These are phyloP conservation scores for Crotalus helleri DNA, from an alignment of 2,113 vertebrate genomes.

Conservation along the genomic window DNA sequence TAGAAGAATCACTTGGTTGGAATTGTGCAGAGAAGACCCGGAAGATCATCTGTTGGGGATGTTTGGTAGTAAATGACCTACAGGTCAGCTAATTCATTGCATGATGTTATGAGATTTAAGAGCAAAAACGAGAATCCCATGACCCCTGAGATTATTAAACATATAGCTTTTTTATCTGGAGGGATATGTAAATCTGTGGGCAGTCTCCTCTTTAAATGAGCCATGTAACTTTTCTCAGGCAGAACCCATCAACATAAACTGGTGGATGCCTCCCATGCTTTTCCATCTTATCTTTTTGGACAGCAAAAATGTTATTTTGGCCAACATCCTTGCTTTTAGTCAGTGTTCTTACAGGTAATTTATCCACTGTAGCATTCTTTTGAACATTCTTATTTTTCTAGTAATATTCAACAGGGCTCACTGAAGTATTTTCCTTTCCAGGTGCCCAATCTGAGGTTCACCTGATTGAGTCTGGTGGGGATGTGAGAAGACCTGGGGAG, in stretches of 20 bases:
- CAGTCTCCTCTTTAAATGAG: neutral
- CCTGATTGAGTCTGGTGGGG: neutral
- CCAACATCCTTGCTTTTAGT: neutral
- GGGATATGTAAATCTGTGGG: neutral
- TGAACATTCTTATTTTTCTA: neutral
- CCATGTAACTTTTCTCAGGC: neutral
- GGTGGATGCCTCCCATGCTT: neutral
- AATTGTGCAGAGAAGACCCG: no score
- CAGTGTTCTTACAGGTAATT: neutral
- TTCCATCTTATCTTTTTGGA: neutral
- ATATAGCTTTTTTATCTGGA: neutral
- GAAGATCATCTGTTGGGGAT: no score
- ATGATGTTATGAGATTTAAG: no score
- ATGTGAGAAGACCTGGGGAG: neutral
- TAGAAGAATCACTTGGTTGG: no score
- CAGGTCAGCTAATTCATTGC: no score
- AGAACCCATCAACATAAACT: neutral
- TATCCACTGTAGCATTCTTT: neutral
- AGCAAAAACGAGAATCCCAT: no score
- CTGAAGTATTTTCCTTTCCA: neutral
- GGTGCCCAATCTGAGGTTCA: neutral
- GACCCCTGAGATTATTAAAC: neutral
- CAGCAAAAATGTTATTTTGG: neutral
- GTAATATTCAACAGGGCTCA: neutral
- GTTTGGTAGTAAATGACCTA: no score